Conservation (phyloP, 64 coral and sea anemone genomes). For the Pachyseris speciosa region DNA sequence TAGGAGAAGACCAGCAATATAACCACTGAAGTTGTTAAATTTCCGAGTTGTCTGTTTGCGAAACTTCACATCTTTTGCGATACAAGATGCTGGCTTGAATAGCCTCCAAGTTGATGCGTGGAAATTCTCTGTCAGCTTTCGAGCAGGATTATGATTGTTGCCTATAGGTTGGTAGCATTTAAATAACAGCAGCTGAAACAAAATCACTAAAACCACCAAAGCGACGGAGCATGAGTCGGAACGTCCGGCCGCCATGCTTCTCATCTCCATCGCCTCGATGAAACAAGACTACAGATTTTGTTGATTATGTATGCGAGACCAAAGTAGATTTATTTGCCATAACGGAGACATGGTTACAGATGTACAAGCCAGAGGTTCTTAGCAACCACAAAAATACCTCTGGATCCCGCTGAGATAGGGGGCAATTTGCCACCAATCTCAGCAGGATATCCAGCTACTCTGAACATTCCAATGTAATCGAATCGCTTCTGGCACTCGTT, state of each 20-base stretch:
- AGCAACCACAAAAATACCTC: no score
- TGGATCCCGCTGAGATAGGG: no score
- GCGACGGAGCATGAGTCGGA: constrained; percentile 24
- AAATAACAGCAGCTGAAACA: constrained; percentile 46
- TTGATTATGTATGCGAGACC: no score
- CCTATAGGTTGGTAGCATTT: constrained; percentile 3
- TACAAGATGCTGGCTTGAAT: constrained; percentile 43
- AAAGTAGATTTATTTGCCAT: no score
- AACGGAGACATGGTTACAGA: no score
- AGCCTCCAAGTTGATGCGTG: constrained; percentile 33
- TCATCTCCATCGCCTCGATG: no score
- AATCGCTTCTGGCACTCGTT: no score
- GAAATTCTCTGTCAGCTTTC: constrained; percentile 44
- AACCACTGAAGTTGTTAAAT: constrained; percentile 55
- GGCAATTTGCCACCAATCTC: no score
- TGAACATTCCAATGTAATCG: no score
- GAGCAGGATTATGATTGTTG: constrained; percentile 40
- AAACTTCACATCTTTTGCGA: constrained; percentile 29
- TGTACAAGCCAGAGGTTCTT: no score
- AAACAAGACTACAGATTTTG: no score
- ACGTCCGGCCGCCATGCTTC: constrained; percentile 22
- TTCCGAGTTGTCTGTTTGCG: constrained; percentile 20
- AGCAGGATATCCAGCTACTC: no score
- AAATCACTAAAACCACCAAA: constrained; percentile 35
- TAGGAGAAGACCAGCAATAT: constrained; percentile 15